Conservation (phyloP, 2,888 invertebrate genomes). For the Sylvicola cinctus region DNA sequence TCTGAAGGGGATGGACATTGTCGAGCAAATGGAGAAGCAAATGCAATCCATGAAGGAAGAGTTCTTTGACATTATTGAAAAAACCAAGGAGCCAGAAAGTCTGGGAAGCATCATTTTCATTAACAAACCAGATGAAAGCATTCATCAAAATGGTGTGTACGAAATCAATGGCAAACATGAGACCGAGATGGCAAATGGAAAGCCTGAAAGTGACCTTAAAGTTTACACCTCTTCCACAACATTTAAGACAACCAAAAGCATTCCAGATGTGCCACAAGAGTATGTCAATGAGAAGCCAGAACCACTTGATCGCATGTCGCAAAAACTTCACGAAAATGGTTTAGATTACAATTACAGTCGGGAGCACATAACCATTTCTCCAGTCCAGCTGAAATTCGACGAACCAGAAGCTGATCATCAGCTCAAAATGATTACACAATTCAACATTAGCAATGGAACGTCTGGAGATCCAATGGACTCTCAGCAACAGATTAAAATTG, state of each 20-base stretch:
- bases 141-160: too few relatives aligned
- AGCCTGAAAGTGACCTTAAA: too few relatives aligned
- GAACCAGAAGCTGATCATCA: too few relatives aligned
- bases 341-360: background rate
- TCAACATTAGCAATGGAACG: conserved; percentile 6
- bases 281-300: too few relatives aligned
- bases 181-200: too few relatives aligned
- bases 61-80: background rate
- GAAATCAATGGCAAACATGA: too few relatives aligned
- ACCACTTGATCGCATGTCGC: background rate
- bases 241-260: too few relatives aligned
- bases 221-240: too few relatives aligned
- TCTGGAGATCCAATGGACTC: background rate
- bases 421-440: background rate
- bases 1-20: background rate
- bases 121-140: background rate
- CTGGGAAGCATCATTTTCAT: background rate
- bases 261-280: too few relatives aligned
- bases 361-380: conserved; percentile 2
- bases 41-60: background rate
- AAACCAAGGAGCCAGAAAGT: background rate
- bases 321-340: background rate
- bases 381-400: conserved; percentile 7
- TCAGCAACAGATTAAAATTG: conserved; percentile 9
- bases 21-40: background rate